phyloP scores from a whole-genome alignment of 2,888 invertebrate genomes.

The Hecatera dysodea region DNA sequence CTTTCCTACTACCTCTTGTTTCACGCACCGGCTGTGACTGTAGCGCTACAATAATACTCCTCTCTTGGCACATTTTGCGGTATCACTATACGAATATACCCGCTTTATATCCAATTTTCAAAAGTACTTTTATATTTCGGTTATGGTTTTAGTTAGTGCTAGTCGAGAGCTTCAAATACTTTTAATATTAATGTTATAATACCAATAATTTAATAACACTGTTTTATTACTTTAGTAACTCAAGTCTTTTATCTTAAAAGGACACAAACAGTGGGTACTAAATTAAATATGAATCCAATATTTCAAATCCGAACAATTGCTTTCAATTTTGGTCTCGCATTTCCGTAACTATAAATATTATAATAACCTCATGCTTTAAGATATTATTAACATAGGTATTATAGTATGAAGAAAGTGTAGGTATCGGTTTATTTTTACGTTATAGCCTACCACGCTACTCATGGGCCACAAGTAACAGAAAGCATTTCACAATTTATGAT shows the following conservation, averaged over 20 bases:
- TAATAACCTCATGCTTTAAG: background rate
- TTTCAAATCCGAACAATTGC: background rate
- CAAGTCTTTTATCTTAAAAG: conserved; percentile 14
- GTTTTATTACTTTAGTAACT: conserved; percentile 17
- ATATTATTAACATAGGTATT: conserved; percentile 8
- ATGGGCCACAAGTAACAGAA: background rate
- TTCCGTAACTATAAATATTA: background rate
- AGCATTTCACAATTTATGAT: conserved; percentile 20
- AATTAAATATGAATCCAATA: background rate
- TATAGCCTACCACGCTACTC: background rate
- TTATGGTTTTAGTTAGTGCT: conserved; percentile 24
- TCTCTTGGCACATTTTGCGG: conserved; percentile 60
- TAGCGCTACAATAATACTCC: conserved; percentile 74
- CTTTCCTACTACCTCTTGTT: conserved; percentile 80
- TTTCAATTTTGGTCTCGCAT: conserved; percentile 3
- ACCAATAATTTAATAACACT: no score
- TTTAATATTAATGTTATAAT: conserved; percentile 25
- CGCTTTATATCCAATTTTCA: conserved; percentile 51
- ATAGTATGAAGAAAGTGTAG: conserved; percentile 1
- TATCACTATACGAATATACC: conserved; percentile 36
- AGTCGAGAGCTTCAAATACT: conserved; percentile 25
- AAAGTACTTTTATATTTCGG: conserved; percentile 40
- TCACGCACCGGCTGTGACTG: conserved; percentile 82
- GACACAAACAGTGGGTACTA: background rate
- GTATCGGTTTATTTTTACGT: background rate